Base-by-base conservation (phyloP, 1,140 invertebrate species). In the Idris sp. region DNA sequence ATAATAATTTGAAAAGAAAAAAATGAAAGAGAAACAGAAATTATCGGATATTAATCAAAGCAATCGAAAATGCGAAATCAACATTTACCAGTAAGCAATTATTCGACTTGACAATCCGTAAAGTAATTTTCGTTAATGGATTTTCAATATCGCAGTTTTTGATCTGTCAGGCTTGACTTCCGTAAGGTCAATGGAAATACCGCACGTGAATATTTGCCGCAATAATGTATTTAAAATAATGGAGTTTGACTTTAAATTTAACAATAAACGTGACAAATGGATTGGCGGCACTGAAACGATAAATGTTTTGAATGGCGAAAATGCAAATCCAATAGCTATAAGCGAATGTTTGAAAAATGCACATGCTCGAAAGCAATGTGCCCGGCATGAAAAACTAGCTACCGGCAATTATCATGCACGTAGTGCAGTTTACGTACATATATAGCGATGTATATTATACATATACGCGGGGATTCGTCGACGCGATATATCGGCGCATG, bases 331-430 rank as follows among this genome's bases (percentile, higher is more conserved):
- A 16, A 62, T 71, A 33, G 35, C 46, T 30, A 44, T 9, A 36
- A 36, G 56, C 44, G 40, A 51, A 40, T 51, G 56, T 73, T 51
- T 64, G 64, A 73, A 73, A 73, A 51, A 53, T 44, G 38, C 13
- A 18, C 13, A 18, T 53, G 31, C 43, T 11, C 11, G 31, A 31
- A 30, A 61, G 54, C 54, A 61, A 48, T 56, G 71, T 62, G 54
- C 46, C 54, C 36, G 48, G 54, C 59, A 67, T 67, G 54, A 68
- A 67, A 62, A 67, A 72, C 41, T 74, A 49, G 62, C 71, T 54
- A 54, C 36, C 38, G 61, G 71, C 72, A 74, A 74, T 74, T 74
- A 74, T 74, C 72, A 68, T 74, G 58, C 62, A 49, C 56, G 49
- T 46, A 56, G 56, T 31, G 71, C 54, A 36, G 43, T 65, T 62